phyloP scores from a whole-genome alignment of 2,113 vertebrate species.

The Agapornis roseicollis region DNA sequence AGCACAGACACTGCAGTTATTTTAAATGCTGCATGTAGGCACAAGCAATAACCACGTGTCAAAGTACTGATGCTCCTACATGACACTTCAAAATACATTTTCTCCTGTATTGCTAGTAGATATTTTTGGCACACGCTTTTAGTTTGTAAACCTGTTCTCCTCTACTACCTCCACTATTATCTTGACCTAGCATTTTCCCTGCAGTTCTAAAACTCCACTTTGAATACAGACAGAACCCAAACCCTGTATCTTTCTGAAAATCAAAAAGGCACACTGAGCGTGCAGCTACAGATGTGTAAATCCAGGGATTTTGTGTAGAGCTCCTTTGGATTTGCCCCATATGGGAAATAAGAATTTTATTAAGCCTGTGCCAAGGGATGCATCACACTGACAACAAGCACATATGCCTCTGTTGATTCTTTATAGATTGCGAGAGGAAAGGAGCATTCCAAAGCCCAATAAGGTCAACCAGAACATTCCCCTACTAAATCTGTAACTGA shows the following conservation, averaged over 20 bases:
- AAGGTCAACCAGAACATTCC: not conserved
- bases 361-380: not conserved
- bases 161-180: not conserved
- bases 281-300: not conserved
- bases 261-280: not conserved
- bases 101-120: slow-evolving; percentile 22
- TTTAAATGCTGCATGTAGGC: slow-evolving; percentile 43
- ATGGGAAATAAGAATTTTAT: not conserved
- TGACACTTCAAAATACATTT: slow-evolving; percentile 55
- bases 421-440: not conserved
- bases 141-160: slow-evolving; percentile 39
- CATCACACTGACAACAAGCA: not conserved
- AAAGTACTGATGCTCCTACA: slow-evolving; percentile 53
- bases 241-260: not conserved
- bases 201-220: not conserved
- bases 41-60: slow-evolving; percentile 66
- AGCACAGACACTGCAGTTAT: slow-evolving; percentile 42
- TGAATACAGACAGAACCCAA: not conserved
- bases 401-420: not conserved
- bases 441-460: not conserved
- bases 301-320: not conserved
- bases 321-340: not conserved
- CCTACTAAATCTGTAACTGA: not conserved
- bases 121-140: slow-evolving; percentile 29
- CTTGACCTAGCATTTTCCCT: not conserved